Evolutionary conservation across 2,797 vertebrate genomes (phyloP), one percentile per base, ranked within the genome.

Genomic region (Labroides dimidiatus): DNA sequence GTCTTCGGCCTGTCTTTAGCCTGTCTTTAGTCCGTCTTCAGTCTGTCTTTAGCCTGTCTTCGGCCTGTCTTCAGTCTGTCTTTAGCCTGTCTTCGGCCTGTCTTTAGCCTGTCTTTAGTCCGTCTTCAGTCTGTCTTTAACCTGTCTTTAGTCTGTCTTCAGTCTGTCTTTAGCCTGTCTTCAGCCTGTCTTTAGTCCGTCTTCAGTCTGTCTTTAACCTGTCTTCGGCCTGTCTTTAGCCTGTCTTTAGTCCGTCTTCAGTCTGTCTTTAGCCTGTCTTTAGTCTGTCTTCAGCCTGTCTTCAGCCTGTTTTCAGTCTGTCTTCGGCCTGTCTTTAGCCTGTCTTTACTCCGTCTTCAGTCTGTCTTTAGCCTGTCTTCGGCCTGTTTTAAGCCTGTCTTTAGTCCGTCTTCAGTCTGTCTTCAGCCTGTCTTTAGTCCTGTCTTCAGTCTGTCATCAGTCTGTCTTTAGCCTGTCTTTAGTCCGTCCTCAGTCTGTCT

Each of bases 1-100:
- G n/a, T 27, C 20, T 23, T 44, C 49, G n/a, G 10, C 48, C 63
- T 19, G 27, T 30, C 56, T 43, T 54, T 24, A 65, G 27, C 24
- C 24, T 27, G 24, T 27, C 39, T 10, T 44, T 7, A 44, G 43
- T 44, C 6, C 9, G 36, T 36, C 11, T 36, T 36, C 11, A 27
- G 24, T 27, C 24, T 27, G 3, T 27, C 39, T 19, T 27, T 6
- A 27, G 24, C 6, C 57, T n/a, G n/a, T n/a, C n/a, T n/a, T n/a
- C n/a, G n/a, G n/a, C 5, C 19, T 8, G n/a, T 27, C 20, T 23
- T 44, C 49, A 20, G 10, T 44, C 63, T 19, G 27, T 30, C 56
- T 43, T 54, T 24, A 65, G 27, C 24, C 24, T 27, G 24, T 27
- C 39, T 10, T 44, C 36, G n/a, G 43, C n/a, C 6, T 36, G 36